A percentile compares a stretch with the other conserved stretches of the same genome.
phyloP scores from a whole-genome alignment of 2,888 invertebrate genomes.

The Acrobasis suavella region DNA sequence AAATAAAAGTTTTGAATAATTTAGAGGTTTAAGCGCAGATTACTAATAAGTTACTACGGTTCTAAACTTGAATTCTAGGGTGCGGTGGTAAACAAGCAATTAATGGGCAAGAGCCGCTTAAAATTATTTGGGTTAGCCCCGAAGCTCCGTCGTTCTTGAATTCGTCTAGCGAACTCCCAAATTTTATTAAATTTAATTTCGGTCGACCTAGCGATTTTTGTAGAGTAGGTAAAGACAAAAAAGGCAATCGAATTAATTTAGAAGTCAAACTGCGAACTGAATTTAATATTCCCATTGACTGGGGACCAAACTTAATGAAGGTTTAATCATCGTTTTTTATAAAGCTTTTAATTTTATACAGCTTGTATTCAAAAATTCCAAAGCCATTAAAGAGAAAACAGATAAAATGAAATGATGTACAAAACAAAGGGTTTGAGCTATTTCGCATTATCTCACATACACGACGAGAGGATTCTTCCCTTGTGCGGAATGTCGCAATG shows the following conservation, averaged over 20 bases:
- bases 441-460: conserved; percentile 14
- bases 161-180: too few species aligned
- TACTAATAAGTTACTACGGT: not conserved
- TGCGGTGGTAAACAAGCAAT: not conserved
- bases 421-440: conserved; percentile 8
- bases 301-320: not conserved
- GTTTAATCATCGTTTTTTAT: too few species aligned
- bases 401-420: conserved; percentile 13
- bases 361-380: not conserved
- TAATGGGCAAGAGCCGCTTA: not conserved
- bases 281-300: not conserved
- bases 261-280: not conserved
- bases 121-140: not conserved
- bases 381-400: not conserved
- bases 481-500: conserved; percentile 19
- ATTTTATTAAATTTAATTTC: too few species aligned
- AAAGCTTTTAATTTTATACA: not conserved
- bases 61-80: not conserved
- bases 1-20: not conserved
- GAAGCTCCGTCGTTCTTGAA: too few species aligned
- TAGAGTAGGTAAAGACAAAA: too few species aligned
- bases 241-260: not conserved
- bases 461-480: conserved; percentile 12
- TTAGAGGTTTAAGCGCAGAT: not conserved
- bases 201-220: too few species aligned